A percentile compares a stretch with the other conserved stretches of the same genome.
Conservation (phyloP, 2,113 vertebrate species). For the Chionomys nivalis region DNA sequence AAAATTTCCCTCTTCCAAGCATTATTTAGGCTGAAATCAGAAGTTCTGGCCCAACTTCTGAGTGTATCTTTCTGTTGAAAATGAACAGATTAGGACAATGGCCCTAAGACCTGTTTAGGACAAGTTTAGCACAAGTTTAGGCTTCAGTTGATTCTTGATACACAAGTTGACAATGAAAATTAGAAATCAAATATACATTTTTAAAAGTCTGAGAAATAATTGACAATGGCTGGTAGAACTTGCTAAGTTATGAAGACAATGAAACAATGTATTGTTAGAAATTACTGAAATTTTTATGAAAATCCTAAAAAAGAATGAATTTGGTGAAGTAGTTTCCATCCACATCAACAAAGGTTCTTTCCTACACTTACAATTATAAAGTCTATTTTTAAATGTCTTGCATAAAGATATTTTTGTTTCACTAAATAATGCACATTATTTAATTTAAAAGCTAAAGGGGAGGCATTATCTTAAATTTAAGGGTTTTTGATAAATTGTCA, state of each 20-base stretch:
- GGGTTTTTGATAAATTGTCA: constrained; percentile 59
- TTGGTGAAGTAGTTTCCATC: not conserved
- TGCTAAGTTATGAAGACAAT: not conserved
- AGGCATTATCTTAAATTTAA: constrained; percentile 54
- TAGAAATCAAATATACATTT: not conserved
- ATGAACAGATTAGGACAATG: not conserved
- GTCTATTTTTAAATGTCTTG: not conserved
- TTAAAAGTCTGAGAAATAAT: not conserved
- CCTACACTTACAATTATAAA: not conserved
- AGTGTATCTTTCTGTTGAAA: not conserved
- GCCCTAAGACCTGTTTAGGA: not conserved
- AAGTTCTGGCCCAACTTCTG: not conserved
- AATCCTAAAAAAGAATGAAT: not conserved
- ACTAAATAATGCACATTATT: not conserved
- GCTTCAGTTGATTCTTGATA: not conserved
- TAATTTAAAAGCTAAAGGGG: constrained; percentile 64
- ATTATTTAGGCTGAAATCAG: not conserved
- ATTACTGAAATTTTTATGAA: not conserved
- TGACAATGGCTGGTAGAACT: not conserved
- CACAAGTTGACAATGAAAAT: not conserved
- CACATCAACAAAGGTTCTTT: not conserved
- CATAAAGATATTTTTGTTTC: constrained; percentile 10
- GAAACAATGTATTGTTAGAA: not conserved
- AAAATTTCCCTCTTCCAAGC: not conserved
- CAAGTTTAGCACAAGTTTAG: not conserved